A percentile compares a stretch with the other conserved stretches of the same genome.
These are phyloP conservation scores for Dipodomys stephensi DNA, from an alignment of 2,113 vertebrate genomes.

Conservation along the genomic window DNA sequence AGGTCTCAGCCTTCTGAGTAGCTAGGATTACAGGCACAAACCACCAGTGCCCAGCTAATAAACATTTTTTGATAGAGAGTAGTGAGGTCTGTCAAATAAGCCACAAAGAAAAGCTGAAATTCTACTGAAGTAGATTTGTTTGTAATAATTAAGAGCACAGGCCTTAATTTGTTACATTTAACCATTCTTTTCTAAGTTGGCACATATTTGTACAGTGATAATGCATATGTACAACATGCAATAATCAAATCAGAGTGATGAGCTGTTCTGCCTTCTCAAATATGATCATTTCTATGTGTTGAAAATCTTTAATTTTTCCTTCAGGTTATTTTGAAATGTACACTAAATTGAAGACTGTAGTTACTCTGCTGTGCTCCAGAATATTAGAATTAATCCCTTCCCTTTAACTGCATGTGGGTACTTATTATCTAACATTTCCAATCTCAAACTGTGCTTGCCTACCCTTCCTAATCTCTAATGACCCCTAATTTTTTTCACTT, in stretches of 20 bases:
- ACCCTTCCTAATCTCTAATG: not conserved
- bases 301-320: not conserved
- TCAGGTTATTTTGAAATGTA: not conserved
- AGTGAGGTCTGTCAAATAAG: not conserved
- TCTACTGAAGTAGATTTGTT: not conserved
- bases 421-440: not conserved
- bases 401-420: not conserved
- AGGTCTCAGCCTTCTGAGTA: no score
- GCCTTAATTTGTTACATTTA: no score
- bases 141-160: not conserved
- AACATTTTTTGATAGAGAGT: not conserved
- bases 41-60: not conserved
- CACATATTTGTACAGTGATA: not conserved
- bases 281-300: not conserved
- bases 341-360: not conserved
- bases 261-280: not conserved
- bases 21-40: no score
- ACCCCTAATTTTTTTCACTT: not conserved
- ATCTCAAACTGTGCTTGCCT: not conserved
- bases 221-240: not conserved
- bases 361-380: not conserved
- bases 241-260: not conserved
- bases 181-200: not conserved
- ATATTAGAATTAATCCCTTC: not conserved
- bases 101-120: not conserved